Conservation (phyloP, 2,113 vertebrate genomes). For the Oreochromis niloticus region DNA sequence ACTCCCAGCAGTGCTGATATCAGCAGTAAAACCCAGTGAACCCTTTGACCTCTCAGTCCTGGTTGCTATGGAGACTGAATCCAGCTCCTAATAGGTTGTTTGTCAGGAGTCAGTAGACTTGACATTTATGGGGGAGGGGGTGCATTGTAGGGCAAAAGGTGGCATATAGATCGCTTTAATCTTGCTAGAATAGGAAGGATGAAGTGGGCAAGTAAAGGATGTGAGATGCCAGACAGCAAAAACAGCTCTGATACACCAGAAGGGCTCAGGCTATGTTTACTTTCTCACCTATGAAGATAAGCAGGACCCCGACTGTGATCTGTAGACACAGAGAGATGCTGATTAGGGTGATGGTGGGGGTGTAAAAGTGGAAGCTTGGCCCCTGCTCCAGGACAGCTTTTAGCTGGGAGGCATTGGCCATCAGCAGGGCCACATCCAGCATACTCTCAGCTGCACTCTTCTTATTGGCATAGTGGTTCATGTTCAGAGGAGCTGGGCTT, state of each 20-base stretch:
- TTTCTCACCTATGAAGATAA: constrained; percentile 87
- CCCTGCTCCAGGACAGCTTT: constrained; percentile 86
- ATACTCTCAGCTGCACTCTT: constrained; percentile 89
- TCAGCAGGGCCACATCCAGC: constrained; percentile 86
- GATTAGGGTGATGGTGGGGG: constrained; percentile 79
- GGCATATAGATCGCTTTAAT: background rate
- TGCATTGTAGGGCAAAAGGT: background rate
- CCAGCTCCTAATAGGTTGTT: constrained; percentile 27
- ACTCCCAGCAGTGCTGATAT: constrained; percentile 28
- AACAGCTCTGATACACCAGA: background rate
- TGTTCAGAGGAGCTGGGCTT: constrained; percentile 71
- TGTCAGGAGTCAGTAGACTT: constrained; percentile 38
- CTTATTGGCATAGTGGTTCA: constrained; percentile 88
- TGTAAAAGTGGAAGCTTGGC: constrained; percentile 73
- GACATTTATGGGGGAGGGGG: constrained; percentile 6
- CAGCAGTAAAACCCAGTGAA: constrained; percentile 36
- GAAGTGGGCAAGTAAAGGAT: background rate
- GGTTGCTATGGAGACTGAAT: constrained; percentile 26
- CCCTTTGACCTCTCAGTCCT: constrained; percentile 34
- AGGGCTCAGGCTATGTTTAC: background rate
- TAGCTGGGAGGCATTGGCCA: constrained; percentile 90
- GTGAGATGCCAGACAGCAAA: background rate
- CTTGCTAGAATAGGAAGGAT: background rate
- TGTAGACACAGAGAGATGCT: constrained; percentile 83
- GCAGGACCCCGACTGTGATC: constrained; percentile 80